These are phyloP conservation scores for Watsonalla binaria DNA, from an alignment of 2,888 invertebrate species.

Conservation along the genomic window DNA sequence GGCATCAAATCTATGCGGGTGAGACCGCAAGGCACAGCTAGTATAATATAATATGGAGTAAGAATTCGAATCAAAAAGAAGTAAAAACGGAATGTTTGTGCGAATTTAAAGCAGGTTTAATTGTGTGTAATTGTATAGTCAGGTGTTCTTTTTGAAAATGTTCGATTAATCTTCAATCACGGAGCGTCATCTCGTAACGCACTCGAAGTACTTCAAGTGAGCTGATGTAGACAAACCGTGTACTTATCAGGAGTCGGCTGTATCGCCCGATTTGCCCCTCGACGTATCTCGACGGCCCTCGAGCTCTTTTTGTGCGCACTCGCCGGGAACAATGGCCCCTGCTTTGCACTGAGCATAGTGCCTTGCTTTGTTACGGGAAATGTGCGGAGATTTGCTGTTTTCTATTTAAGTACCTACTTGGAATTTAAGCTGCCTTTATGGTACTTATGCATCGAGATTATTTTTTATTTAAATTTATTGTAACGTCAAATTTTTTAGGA, in stretches of 20 bases:
- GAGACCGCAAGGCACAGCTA: too few relatives aligned
- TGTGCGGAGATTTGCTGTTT: background rate
- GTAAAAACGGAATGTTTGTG: too few relatives aligned
- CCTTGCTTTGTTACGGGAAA: background rate
- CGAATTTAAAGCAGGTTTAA: too few relatives aligned
- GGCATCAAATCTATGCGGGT: too few relatives aligned
- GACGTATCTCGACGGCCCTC: conserved; percentile 26
- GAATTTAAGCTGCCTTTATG: too few relatives aligned
- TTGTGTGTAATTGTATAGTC: too few relatives aligned
- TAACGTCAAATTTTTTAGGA: too few relatives aligned
- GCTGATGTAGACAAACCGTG: background rate
- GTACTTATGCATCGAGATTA: too few relatives aligned
- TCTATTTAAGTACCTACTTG: background rate
- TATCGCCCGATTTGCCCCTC: conserved; percentile 36
- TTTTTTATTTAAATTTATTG: too few relatives aligned
- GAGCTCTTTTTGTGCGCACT: conserved; percentile 25
- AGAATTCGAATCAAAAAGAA: too few relatives aligned
- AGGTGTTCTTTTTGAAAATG: too few relatives aligned
- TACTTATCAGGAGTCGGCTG: conserved; percentile 19
- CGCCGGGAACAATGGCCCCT: conserved; percentile 1
- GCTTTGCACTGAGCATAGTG: background rate
- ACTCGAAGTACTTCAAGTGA: background rate
- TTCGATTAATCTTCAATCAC: background rate
- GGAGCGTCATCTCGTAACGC: background rate
- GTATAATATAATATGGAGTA: too few relatives aligned